These are phyloP conservation scores for Rafetus swinhoei DNA, from an alignment of 2,113 vertebrate species.

Conservation along the genomic window DNA sequence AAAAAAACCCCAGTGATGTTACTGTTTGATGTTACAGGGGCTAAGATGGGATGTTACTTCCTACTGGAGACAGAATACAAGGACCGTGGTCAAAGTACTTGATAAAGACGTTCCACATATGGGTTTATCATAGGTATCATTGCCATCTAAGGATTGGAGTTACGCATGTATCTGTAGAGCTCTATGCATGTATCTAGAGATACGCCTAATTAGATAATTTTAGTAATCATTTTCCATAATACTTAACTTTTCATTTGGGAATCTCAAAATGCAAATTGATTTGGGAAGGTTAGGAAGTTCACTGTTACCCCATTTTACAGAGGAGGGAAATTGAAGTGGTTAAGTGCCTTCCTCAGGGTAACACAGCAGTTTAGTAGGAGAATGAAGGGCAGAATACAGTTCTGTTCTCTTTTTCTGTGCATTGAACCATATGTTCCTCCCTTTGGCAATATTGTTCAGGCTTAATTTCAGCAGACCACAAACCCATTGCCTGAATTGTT, in stretches of 20 bases:
- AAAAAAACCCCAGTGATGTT: neutral
- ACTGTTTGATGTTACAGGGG: neutral
- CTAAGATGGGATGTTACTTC: neutral
- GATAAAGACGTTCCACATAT: accelerated
- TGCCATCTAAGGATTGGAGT: neutral
- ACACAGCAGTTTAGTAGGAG: neutral
- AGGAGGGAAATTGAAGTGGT: neutral
- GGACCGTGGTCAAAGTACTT: accelerated
- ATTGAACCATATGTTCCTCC: neutral
- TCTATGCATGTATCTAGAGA: neutral
- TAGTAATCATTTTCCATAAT: neutral
- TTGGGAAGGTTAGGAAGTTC: neutral
- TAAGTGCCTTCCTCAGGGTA: neutral
- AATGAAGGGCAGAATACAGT: neutral
- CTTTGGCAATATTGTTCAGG: neutral
- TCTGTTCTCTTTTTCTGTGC: neutral
- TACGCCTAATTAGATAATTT: neutral
- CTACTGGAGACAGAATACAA: neutral
- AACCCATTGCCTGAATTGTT: neutral
- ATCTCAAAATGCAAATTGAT: neutral
- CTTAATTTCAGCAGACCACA: neutral
- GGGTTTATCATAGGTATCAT: neutral
- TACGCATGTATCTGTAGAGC: neutral
- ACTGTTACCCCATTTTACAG: neutral
- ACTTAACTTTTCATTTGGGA: neutral